phyloP scores from a whole-genome alignment of 2,888 invertebrate species.

The Osmoderma eremita region DNA sequence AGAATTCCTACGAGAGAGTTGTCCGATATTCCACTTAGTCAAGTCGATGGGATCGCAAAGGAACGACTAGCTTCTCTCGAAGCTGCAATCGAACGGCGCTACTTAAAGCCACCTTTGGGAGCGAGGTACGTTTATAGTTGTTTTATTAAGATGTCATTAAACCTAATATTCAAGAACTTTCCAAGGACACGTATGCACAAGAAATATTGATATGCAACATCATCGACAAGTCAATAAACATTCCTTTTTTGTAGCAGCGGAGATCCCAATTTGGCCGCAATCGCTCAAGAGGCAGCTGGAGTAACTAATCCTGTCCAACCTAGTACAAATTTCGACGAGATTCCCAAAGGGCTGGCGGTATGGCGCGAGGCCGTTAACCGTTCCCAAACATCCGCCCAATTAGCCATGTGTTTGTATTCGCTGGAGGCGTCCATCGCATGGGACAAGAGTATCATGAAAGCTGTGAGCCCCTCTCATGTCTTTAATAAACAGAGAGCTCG shows the following conservation, averaged over 20 bases:
- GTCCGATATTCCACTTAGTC: conserved; percentile 63
- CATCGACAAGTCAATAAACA: conserved; percentile 18
- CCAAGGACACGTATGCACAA: background rate
- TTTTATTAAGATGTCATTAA: conserved; percentile 10
- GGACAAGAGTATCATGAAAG: conserved; percentile 99
- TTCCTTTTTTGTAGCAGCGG: conserved; percentile 64
- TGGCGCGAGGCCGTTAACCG: conserved; percentile 92
- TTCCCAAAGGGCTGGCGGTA: conserved; percentile 80
- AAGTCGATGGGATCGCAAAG: conserved; percentile 71
- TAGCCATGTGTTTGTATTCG: conserved; percentile 89
- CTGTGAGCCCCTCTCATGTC: conserved; percentile 76
- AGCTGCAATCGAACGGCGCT: conserved; percentile 90
- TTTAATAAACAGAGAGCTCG: conserved; percentile 64
- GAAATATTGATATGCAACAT: background rate
- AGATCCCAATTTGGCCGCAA: conserved; percentile 72
- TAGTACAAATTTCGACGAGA: conserved; percentile 64
- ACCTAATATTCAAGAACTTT: background rate
- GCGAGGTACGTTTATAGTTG: conserved; percentile 63
- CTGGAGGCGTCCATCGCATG: conserved; percentile 94
- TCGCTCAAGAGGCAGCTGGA: conserved; percentile 62
- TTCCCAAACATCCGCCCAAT: conserved; percentile 87
- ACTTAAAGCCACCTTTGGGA: conserved; percentile 91
- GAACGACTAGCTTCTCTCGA: conserved; percentile 85
- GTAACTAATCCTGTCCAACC: conserved; percentile 49
- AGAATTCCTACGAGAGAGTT: conserved; percentile 74